Evolutionary conservation across 2,888 invertebrate genomes (phyloP), one percentile per base, ranked within the genome.

Genomic region (Cephus sareptanus): DNA sequence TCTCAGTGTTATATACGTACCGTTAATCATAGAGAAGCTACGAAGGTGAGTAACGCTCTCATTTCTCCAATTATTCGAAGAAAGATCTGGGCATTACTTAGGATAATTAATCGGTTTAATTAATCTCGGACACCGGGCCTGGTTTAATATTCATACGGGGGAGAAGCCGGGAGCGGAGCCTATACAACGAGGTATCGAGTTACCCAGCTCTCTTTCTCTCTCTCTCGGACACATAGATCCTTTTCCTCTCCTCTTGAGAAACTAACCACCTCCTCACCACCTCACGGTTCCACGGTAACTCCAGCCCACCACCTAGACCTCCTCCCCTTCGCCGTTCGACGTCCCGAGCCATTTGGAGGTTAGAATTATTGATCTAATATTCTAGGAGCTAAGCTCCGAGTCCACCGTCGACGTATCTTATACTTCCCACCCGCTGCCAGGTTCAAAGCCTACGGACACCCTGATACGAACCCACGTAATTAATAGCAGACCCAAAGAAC

Each of bases 301-400:
- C 23, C 23, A 9, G 23, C 56, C 56, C 56, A 56, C 56, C 56
- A 23, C 56, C 56, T 23, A 56, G 23, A 23, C 23, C 56, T 15
- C 40, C 23, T 37, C 33, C 40, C 76, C 40, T 76, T 78, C 79
- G 77, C 78, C 74, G 70, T 79, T 78, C 76, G 75, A 56, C 79
- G 74, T 74, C 75, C 75, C 79, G 78, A 82, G 78, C 81, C 82
- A 84, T 83, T 84, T 83, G 83, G 82, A 87, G 86, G 88, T 88
- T 88, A 89, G 88, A 91, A 90, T 90, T 91, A 91, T 91, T 90
- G 91, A 91, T 91, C 90, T 91, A 90, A 91, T 91, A 91, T 89
- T 90, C 89, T 88, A 88, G 88, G 85, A 89, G 88, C 88, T 89
- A 88, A 90, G 88, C 89, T 87, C 88, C 87, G 86, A 87, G 87